Conservation (phyloP, 2,888 invertebrate species). For the Congeria kusceri region DNA sequence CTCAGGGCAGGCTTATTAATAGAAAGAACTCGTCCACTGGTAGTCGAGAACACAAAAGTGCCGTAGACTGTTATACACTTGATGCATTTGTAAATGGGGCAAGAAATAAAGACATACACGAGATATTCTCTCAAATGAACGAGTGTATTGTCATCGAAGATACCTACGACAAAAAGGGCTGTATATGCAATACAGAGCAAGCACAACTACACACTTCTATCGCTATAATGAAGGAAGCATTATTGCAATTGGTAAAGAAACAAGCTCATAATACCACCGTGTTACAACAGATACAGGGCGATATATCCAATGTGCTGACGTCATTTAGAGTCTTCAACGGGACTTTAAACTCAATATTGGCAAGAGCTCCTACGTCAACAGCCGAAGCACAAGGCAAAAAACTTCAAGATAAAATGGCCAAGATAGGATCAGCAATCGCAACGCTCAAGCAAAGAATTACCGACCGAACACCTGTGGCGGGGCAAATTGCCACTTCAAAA, state of each 20-base stretch:
- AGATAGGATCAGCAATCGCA: neutral
- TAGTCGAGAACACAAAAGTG: neutral
- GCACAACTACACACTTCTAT: too few relatives aligned
- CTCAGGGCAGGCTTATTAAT: slow-evolving; percentile 3
- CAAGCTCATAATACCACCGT: too few relatives aligned
- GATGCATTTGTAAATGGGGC: neutral
- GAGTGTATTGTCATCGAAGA: neutral
- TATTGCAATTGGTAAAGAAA: too few relatives aligned
- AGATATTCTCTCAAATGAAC: neutral
- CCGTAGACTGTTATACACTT: neutral
- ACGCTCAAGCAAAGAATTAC: neutral
- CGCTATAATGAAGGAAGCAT: too few relatives aligned
- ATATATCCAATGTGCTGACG: neutral
- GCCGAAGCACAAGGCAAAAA: too few relatives aligned
- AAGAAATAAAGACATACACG: neutral
- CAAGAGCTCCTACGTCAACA: neutral
- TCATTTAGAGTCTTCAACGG: slow-evolving; percentile 1
- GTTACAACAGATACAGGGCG: neutral
- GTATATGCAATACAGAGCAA: too few relatives aligned
- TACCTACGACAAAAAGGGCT: too few relatives aligned
- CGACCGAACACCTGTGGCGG: neutral
- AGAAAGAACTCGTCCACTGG: slow-evolving; percentile 1
- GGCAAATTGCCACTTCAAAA: neutral
- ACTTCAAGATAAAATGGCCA: neutral
- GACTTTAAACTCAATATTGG: neutral